Evolutionary conservation across 2,113 vertebrate genomes (phyloP), one percentile per base, ranked within the genome.

Genomic region (Halichoeres trimaculatus): DNA sequence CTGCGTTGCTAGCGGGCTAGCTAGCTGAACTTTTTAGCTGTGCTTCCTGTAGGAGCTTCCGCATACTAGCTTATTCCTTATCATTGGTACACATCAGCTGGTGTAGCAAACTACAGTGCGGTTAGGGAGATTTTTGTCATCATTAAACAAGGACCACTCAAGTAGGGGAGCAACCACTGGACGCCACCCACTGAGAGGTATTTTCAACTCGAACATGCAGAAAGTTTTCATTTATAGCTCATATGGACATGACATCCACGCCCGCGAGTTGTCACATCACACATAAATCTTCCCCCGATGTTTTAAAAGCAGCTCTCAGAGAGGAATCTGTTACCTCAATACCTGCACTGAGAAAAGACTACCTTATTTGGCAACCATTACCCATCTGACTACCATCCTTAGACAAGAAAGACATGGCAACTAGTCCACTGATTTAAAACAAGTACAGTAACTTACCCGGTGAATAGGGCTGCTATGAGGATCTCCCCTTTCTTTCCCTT

Each of bases 11-110:
- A 60, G 57, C 78, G 19, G n/a, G 30, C 63, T 45, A 83, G 70
- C 72, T 53, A 14, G 19, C 41, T 47, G 67, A 85, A 86, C 80
- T 83, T 78, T 73, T 81, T 20, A 13, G 22, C 70, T 58, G 52
- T 59, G 84, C 89, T 90, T 91, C 90, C 89, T 84, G 83, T 76
- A 6, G 6, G 22, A 69, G 82, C 88, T 92, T 93, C 92, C 90
- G 90, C 89, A 87, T 91, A 62, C 63, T 14, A 45, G 19, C 55
- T 8, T 45, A 30, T 12, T 13, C 40, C 67, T 71, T 82, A 86
- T 90, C 77, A 12, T 45, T 17, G 24, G 40, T 70, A 9, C 20
- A 24, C 64, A 78, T 83, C 79, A 75, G 68, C 64, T 63, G 76
- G 24, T 34, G 53, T 13, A 12, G 34, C 19, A 23, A n/a, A 13